Evolutionary conservation across 2,888 invertebrate genomes (phyloP).

Genomic region (Chesias legatella): DNA sequence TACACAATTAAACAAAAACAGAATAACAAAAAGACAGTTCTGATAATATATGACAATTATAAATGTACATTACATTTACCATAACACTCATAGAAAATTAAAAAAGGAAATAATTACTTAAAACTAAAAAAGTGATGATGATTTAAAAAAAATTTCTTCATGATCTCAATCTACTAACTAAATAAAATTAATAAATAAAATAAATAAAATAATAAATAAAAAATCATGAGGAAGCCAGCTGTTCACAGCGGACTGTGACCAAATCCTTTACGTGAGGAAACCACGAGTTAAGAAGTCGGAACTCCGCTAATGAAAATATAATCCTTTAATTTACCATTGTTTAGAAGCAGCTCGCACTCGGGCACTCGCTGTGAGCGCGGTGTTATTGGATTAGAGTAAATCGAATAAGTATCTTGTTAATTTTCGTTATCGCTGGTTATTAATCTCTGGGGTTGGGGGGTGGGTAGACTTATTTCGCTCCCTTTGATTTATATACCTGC

Average conservation of each 20-base stretch:
- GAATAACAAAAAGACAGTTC: no score
- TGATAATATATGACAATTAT: no score
- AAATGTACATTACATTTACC: no score
- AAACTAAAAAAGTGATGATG: no score
- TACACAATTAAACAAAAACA: no score
- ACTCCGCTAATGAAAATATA: constrained; percentile 45
- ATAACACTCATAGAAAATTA: no score
- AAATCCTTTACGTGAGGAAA: constrained; percentile 42
- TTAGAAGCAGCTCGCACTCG: constrained; percentile 27
- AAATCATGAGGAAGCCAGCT: constrained; percentile 2
- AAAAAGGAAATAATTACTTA: no score
- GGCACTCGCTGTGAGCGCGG: constrained; percentile 22
- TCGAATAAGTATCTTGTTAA: constrained; percentile 36
- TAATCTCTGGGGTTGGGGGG: constrained; percentile 22
- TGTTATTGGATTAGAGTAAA: constrained; percentile 34
- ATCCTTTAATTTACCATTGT: constrained; percentile 41
- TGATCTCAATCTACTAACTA: no score
- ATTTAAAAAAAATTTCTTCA: no score
- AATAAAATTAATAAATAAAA: no score
- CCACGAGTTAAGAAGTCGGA: constrained; percentile 28
- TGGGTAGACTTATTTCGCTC: neutral
- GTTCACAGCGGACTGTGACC: constrained; percentile 18
- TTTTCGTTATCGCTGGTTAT: constrained; percentile 33
- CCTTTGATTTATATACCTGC: no score
- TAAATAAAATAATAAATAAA: no score